Percentiles rank a stretch among this genome's conserved stretches.
phyloP scores from a whole-genome alignment of 2,888 invertebrate genomes.

The Gastracanthus pulcherrimus region DNA sequence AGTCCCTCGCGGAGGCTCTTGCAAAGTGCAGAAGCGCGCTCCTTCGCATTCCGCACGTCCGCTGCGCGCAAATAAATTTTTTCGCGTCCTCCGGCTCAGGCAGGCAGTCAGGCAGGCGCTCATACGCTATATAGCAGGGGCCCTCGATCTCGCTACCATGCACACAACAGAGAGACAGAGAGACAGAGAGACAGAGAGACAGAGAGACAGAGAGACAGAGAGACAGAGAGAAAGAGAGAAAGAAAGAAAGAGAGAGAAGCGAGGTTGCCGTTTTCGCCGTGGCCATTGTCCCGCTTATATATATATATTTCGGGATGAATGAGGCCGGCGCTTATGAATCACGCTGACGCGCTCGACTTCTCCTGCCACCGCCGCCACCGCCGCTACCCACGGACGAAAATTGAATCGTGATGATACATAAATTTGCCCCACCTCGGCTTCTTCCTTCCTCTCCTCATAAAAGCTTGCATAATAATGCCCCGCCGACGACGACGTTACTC shows the following conservation, averaged over 20 bases:
- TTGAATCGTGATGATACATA: slow-evolving; percentile 56
- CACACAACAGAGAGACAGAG: background rate
- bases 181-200: background rate
- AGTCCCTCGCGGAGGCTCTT: background rate
- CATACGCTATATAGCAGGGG: too few relatives aligned
- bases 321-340: slow-evolving; percentile 51
- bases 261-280: slow-evolving; percentile 5
- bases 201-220: background rate
- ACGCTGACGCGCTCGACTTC: slow-evolving; percentile 25
- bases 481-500: slow-evolving; percentile 4
- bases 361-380: background rate
- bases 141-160: too few relatives aligned
- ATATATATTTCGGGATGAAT: slow-evolving; percentile 38
- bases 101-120: too few relatives aligned
- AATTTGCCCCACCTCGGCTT: slow-evolving; percentile 45
- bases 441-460: slow-evolving; percentile 45
- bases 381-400: slow-evolving; percentile 40
- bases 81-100: slow-evolving; percentile 7
- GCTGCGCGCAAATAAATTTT: slow-evolving; percentile 41
- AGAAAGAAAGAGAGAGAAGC: too few relatives aligned
- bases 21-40: slow-evolving; percentile 36
- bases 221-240: background rate
- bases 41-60: slow-evolving; percentile 28
- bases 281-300: slow-evolving; percentile 31
- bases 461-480: slow-evolving; percentile 59